phyloP scores from a whole-genome alignment of 2,113 vertebrate species.

The Mormyrus iriodes region DNA sequence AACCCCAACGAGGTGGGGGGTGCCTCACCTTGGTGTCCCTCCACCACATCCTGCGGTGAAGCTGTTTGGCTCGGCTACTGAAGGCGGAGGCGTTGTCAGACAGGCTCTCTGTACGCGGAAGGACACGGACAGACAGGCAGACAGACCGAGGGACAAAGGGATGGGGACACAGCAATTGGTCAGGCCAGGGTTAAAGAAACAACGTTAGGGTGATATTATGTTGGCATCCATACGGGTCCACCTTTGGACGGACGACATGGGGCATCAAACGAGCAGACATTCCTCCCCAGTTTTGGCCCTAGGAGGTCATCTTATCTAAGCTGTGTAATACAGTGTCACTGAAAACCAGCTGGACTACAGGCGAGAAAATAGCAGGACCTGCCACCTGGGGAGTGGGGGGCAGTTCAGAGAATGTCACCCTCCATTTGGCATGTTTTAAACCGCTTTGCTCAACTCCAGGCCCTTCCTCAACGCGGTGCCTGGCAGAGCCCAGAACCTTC shows the following conservation, averaged over 20 bases:
- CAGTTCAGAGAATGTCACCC: not conserved
- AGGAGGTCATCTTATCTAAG: not conserved
- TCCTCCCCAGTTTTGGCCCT: not conserved
- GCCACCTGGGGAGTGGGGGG: not conserved
- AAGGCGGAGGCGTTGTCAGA: conserved; percentile 96
- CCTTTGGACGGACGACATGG: not conserved
- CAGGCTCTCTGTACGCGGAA: conserved; percentile 74
- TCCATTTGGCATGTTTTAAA: not conserved
- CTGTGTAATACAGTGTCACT: not conserved
- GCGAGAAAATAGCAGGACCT: not conserved
- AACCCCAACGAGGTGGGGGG: not conserved
- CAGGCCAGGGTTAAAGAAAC: not conserved
- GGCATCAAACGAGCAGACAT: not conserved
- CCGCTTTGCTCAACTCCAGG: not conserved
- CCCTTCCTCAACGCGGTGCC: not conserved
- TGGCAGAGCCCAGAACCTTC: not conserved
- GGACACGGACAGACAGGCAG: conserved; percentile 31
- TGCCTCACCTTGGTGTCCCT: conserved; percentile 82
- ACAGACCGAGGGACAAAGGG: not conserved
- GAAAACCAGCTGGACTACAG: not conserved
- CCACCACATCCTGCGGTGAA: conserved; percentile 97
- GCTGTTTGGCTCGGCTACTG: conserved; percentile 95
- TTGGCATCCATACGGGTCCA: not conserved
- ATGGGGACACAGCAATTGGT: not conserved
- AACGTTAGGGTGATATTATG: not conserved